phyloP scores from a whole-genome alignment of 2,797 vertebrate species.

The Mus spretus region DNA sequence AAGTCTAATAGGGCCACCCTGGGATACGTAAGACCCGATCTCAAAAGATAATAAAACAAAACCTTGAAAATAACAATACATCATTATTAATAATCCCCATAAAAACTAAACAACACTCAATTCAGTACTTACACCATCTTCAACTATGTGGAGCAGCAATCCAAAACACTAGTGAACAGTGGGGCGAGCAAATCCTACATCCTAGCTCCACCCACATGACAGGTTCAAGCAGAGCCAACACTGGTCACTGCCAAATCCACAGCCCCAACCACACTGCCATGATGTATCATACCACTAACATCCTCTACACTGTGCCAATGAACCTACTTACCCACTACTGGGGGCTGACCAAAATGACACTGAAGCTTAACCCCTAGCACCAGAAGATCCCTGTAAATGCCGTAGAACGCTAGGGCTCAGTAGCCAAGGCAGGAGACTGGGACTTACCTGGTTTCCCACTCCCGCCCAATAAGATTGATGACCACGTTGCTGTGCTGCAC shows the following conservation, averaged over 20 bases:
- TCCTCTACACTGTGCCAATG: background rate
- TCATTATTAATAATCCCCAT: background rate
- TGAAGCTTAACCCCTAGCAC: background rate
- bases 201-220: background rate
- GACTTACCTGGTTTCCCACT: slow-evolving; percentile 96
- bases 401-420: background rate
- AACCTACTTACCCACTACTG: background rate
- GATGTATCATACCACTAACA: background rate
- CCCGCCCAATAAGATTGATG: slow-evolving; percentile 96
- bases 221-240: background rate
- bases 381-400: background rate
- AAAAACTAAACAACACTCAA: background rate
- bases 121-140: background rate
- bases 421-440: background rate
- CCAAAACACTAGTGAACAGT: background rate
- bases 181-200: background rate
- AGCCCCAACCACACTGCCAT: background rate
- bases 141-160: background rate
- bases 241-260: fast-evolving
- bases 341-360: background rate
- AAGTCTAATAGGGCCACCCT: background rate
- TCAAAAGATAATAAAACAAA: background rate
- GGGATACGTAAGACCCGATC: background rate
- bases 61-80: background rate
- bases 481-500: slow-evolving; percentile 96